Conservation (phyloP, 2,113 vertebrate genomes). For the Chrysochloris asiatica region DNA sequence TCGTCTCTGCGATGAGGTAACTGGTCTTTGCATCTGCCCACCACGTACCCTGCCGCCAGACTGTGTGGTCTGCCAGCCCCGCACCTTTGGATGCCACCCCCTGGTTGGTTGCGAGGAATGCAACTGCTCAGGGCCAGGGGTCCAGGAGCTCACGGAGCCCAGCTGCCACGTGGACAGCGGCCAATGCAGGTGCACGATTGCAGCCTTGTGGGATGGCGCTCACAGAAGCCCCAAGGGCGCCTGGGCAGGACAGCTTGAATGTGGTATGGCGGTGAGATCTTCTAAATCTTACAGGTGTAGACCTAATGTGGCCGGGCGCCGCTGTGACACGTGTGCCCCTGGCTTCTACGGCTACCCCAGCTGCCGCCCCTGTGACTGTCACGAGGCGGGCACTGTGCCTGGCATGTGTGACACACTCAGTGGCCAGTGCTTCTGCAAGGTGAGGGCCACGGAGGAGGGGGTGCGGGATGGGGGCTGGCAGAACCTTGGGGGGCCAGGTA, state of each 20-base stretch:
- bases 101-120: constrained; percentile 95
- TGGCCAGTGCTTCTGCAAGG: constrained; percentile 96
- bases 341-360: constrained; percentile 93
- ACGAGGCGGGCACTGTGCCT: constrained; percentile 88
- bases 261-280: no score
- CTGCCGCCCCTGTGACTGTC: constrained; percentile 92
- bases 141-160: constrained; percentile 84
- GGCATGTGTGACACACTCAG: constrained; percentile 89
- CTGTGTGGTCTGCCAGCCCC: constrained; percentile 92
- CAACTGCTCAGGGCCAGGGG: constrained; percentile 91
- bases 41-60: constrained; percentile 92
- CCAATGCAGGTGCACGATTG: constrained; percentile 96
- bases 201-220: no score
- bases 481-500: background rate
- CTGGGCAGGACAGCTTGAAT: background rate
- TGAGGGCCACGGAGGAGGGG: constrained; percentile 27
- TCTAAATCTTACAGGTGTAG: constrained; percentile 88
- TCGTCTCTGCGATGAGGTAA: constrained; percentile 92
- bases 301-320: constrained; percentile 91
- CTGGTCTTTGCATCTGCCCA: constrained; percentile 94
- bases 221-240: no score
- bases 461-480: background rate
- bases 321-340: constrained; percentile 91
- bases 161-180: constrained; percentile 91
- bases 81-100: constrained; percentile 96